Evolutionary conservation across 2,113 vertebrate species (phyloP).

Genomic region (Gymnarchus niloticus): DNA sequence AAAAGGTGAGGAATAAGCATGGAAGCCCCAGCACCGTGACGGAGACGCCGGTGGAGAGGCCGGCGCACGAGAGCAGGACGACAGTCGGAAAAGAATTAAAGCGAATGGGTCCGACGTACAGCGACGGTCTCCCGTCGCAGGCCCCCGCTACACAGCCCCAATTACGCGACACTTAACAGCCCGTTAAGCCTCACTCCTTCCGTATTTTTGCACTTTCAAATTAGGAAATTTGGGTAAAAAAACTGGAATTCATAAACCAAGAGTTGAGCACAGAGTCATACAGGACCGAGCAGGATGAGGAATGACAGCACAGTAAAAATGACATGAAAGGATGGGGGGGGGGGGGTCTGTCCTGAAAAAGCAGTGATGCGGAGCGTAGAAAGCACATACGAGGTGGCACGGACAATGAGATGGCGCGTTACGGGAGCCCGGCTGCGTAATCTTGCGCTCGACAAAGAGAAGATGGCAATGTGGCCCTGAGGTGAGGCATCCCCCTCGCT

Average conservation of each 20-base stretch:
- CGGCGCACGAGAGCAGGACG: not conserved
- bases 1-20: slow-evolving; percentile 10
- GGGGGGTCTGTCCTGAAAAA: slow-evolving; percentile 34
- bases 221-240: not conserved
- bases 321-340: slow-evolving; percentile 25
- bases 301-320: not conserved
- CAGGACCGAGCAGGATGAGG: not conserved
- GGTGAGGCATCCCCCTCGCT: slow-evolving; percentile 67
- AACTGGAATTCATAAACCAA: not conserved
- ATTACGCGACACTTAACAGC: not conserved
- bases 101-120: not conserved
- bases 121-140: not conserved
- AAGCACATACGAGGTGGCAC: slow-evolving; percentile 29
- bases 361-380: slow-evolving; percentile 32
- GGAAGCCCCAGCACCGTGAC: not conserved
- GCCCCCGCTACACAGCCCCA: not conserved
- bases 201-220: not conserved
- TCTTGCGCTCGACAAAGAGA: slow-evolving; percentile 22
- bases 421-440: slow-evolving; percentile 27
- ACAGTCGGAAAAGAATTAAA: not conserved
- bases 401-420: slow-evolving; percentile 28
- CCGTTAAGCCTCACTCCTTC: not conserved
- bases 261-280: not conserved
- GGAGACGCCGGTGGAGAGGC: not conserved
- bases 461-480: slow-evolving; percentile 25